phyloP scores from a whole-genome alignment of 2,113 vertebrate species.

The Sterrhoptilus dennistouni region DNA sequence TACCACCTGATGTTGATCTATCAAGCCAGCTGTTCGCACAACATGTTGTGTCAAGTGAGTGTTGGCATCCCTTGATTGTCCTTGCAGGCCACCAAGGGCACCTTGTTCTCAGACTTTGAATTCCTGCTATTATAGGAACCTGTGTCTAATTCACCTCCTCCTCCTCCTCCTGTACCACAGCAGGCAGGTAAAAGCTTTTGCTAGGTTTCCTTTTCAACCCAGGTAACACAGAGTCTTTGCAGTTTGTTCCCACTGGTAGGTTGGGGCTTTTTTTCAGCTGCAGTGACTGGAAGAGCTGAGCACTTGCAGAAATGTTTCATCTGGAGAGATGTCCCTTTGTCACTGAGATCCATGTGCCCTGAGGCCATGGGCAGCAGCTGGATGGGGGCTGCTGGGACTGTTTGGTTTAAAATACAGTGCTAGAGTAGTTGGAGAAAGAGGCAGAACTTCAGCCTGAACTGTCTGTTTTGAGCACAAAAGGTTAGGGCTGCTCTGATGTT shows the following conservation, averaged over 20 bases:
- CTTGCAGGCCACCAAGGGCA: neutral
- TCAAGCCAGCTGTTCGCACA: neutral
- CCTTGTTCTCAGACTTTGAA: neutral
- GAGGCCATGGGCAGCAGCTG: neutral
- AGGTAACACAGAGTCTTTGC: neutral
- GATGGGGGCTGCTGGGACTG: fast-evolving
- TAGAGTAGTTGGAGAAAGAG: neutral
- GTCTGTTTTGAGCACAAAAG: neutral
- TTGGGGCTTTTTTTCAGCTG: neutral
- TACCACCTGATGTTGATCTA: neutral
- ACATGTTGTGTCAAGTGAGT: neutral
- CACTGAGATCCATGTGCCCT: neutral
- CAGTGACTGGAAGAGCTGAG: neutral
- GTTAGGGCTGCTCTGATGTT: neutral
- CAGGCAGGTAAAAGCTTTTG: neutral
- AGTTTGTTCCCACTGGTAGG: neutral
- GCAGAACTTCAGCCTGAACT: neutral
- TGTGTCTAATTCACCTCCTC: neutral
- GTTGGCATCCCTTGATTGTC: neutral
- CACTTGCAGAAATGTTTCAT: neutral
- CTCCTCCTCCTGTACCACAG: neutral
- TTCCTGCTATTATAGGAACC: neutral
- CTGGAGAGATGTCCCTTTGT: neutral
- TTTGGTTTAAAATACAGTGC: neutral
- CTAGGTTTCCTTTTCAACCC: neutral